Evolutionary conservation across 2,797 vertebrate species (phyloP).

Genomic region (Bovichtus variegatus): DNA sequence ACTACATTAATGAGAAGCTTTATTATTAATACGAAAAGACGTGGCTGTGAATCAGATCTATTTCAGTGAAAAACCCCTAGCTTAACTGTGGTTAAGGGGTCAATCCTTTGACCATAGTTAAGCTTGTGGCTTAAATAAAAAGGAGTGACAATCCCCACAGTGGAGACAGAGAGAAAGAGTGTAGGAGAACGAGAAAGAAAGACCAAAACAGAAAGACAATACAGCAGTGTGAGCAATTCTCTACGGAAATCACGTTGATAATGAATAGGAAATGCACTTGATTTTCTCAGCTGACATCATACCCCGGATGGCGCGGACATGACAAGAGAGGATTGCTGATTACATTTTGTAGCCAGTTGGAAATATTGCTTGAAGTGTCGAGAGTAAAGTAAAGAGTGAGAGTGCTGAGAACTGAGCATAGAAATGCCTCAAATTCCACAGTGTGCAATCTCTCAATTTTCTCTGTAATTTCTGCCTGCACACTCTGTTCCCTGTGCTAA

Average conservation of each 20-base stretch:
- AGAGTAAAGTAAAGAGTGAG: not conserved
- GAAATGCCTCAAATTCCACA: not conserved
- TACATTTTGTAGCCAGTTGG: no score
- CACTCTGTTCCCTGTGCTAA: not conserved
- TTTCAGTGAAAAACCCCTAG: constrained; percentile 20
- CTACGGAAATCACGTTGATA: not conserved
- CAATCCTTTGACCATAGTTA: constrained; percentile 18
- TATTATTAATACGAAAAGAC: not conserved
- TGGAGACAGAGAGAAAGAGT: not conserved
- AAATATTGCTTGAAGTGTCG: no score
- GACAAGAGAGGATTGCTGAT: not conserved
- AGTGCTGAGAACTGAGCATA: not conserved
- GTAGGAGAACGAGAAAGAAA: not conserved
- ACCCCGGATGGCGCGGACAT: no score
- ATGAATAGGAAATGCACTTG: not conserved
- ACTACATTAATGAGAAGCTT: constrained; percentile 6
- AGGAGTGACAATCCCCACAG: not conserved
- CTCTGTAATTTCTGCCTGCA: not conserved
- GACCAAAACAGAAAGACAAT: not conserved
- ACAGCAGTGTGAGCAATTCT: not conserved
- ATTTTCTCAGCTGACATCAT: not conserved
- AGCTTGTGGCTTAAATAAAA: constrained; percentile 18
- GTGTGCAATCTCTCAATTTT: not conserved
- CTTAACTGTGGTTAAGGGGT: constrained; percentile 8
- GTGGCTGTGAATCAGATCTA: constrained; percentile 3